A percentile compares a stretch with the other conserved stretches of the same genome.
Conservation (phyloP, 2,888 invertebrate species). For the Platynereis dumerilii region DNA sequence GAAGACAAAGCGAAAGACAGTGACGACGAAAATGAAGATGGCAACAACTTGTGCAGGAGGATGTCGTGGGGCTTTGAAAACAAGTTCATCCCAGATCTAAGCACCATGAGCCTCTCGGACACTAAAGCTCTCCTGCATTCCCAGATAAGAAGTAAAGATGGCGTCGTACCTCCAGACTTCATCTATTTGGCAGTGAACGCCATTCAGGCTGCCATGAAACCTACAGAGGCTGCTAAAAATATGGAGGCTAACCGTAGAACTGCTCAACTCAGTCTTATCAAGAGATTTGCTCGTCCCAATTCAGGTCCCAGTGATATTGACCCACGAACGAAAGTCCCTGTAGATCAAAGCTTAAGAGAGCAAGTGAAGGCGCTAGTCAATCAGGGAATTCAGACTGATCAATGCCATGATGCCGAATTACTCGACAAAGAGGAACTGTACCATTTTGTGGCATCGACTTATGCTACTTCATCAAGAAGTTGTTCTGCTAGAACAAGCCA, state of each 20-base stretch:
- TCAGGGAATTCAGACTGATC: no score
- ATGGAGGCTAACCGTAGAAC: conserved; percentile 42
- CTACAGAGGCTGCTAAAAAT: conserved; percentile 46
- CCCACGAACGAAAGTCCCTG: conserved; percentile 52
- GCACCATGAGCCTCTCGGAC: conserved; percentile 52
- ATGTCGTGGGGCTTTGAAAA: conserved; percentile 62
- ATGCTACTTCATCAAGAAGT: no score
- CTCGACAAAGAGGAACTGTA: no score
- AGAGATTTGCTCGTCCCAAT: conserved; percentile 42
- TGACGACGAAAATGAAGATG: conserved; percentile 18
- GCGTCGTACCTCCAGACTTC: conserved; percentile 58
- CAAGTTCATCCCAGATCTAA: conserved; percentile 46
- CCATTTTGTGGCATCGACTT: no score
- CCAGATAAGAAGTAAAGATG: conserved; percentile 56
- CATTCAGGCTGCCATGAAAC: conserved; percentile 49
- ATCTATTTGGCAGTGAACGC: conserved; percentile 59
- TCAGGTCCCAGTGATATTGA: conserved; percentile 59
- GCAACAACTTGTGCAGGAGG: conserved; percentile 39
- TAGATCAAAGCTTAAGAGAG: conserved; percentile 42
- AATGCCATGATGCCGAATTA: no score
- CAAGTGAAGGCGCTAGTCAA: neutral
- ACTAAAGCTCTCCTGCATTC: conserved; percentile 57
- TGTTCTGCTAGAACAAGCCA: neutral
- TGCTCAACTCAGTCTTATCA: conserved; percentile 15
- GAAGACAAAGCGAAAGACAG: no score